A percentile compares a stretch with the other conserved stretches of the same genome.
These are phyloP conservation scores for Chloroceryle amazona DNA, from an alignment of 2,797 vertebrate genomes.

Conservation along the genomic window DNA sequence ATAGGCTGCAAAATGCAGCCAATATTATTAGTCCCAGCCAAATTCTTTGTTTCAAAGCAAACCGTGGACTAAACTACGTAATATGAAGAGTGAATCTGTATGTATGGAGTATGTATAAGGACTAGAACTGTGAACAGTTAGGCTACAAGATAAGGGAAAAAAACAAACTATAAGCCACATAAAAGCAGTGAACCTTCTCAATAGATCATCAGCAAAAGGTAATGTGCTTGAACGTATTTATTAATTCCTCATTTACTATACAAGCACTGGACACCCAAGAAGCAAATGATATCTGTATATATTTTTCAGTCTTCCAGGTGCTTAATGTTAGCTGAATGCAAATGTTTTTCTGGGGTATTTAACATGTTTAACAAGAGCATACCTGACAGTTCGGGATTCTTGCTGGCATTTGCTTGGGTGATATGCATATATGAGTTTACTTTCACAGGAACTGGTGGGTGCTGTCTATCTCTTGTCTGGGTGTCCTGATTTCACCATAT, in stretches of 20 bases:
- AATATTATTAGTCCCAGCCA: not conserved
- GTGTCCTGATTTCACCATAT: not conserved
- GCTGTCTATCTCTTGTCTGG: not conserved
- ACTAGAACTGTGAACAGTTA: not conserved
- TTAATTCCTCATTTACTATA: not conserved
- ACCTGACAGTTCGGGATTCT: not conserved
- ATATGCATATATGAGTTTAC: not conserved
- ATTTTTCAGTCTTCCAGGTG: not conserved
- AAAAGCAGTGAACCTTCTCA: not conserved
- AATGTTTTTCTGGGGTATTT: not conserved
- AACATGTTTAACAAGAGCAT: not conserved
- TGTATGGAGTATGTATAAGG: not conserved
- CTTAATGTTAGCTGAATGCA: not conserved
- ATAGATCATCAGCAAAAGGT: not conserved
- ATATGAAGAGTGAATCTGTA: not conserved
- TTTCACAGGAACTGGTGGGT: not conserved
- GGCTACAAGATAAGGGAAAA: not conserved
- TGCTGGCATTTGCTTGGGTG: not conserved
- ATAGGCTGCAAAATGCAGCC: not conserved
- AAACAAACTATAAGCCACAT: rapidly evolving
- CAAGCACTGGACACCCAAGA: not conserved
- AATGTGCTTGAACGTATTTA: not conserved
- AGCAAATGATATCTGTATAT: not conserved
- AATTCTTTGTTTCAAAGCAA: not conserved
- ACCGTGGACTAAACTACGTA: not conserved